A percentile compares a stretch with the other conserved stretches of the same genome.
phyloP scores from a whole-genome alignment of 2,888 invertebrate species.

The Eupithecia tripunctaria region DNA sequence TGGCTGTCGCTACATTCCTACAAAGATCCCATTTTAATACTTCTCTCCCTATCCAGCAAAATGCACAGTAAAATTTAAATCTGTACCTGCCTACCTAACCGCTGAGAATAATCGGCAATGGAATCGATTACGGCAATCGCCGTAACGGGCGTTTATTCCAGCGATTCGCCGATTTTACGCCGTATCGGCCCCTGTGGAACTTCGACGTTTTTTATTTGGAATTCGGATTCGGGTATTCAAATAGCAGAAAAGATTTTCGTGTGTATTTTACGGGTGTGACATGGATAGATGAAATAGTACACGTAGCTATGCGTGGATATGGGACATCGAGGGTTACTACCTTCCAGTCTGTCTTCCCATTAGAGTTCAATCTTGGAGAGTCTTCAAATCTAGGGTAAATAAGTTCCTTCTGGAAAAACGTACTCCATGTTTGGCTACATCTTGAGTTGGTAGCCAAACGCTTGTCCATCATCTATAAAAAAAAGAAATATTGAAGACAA shows the following conservation, averaged over 20 bases:
- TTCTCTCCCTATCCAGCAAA: not conserved
- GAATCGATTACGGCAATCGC: slow-evolving; percentile 33
- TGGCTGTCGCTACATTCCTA: not conserved
- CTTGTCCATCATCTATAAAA: too few relatives aligned
- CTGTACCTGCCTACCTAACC: slow-evolving; percentile 3
- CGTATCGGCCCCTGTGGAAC: slow-evolving; percentile 4
- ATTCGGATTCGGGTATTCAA: not conserved
- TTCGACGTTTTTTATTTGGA: not conserved
- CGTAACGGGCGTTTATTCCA: slow-evolving; percentile 30
- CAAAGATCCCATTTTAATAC: not conserved
- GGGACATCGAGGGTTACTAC: too few relatives aligned
- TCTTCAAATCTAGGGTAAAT: too few relatives aligned
- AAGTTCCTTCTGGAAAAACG: too few relatives aligned
- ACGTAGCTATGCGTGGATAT: not conserved
- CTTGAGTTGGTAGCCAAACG: too few relatives aligned
- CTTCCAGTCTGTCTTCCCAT: too few relatives aligned
- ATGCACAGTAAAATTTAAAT: not conserved
- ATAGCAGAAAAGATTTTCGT: not conserved
- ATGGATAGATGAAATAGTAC: not conserved
- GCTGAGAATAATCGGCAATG: slow-evolving; percentile 29
- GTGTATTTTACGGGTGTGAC: not conserved
- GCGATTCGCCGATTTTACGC: slow-evolving; percentile 30
- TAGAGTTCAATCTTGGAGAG: too few relatives aligned
- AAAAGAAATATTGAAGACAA: too few relatives aligned
- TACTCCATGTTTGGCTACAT: too few relatives aligned